Conservation (phyloP, 2,113 vertebrate genomes). For the Syngnathoides biaculeatus region DNA sequence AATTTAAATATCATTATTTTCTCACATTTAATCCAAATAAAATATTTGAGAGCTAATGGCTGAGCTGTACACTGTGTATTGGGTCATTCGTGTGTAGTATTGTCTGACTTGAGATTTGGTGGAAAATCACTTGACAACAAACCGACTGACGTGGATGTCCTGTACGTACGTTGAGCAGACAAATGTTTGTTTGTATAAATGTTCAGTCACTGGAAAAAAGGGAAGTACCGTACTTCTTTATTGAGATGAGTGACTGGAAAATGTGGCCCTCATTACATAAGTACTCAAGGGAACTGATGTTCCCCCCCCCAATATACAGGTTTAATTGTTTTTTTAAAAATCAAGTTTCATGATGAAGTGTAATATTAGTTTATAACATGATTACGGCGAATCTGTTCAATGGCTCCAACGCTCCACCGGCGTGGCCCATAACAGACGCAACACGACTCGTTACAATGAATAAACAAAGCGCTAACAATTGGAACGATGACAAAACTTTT, state of each 20-base stretch:
- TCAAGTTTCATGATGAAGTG: background rate
- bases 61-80: background rate
- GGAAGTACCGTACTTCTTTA: background rate
- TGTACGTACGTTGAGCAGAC: conserved; percentile 4
- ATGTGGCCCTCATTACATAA: background rate
- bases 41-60: background rate
- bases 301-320: background rate
- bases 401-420: too few species aligned
- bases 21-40: too few species aligned
- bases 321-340: too few species aligned
- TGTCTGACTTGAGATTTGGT: background rate
- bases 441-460: too few species aligned
- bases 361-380: background rate
- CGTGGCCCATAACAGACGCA: too few species aligned
- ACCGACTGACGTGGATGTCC: conserved; percentile 15
- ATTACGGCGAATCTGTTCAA: too few species aligned
- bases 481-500: too few species aligned
- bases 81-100: background rate
- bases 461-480: too few species aligned
- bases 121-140: conserved; percentile 7
- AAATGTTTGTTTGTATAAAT: background rate
- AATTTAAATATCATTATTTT: background rate
- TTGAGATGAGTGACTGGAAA: background rate
- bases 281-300: background rate
- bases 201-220: background rate